Conservation (phyloP, 2,113 vertebrate species). For the Loxodonta africana region DNA sequence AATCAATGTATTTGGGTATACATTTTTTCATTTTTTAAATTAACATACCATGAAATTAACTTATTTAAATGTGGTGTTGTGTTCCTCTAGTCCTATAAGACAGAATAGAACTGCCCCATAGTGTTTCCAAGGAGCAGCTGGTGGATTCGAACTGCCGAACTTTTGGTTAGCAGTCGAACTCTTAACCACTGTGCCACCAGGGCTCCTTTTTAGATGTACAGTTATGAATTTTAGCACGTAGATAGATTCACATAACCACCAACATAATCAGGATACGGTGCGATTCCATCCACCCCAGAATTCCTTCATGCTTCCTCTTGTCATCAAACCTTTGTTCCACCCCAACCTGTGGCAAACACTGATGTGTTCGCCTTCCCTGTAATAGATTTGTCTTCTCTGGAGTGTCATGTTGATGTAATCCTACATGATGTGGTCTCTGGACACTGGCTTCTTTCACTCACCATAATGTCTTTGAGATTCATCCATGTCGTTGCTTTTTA, state of each 20-base stretch:
- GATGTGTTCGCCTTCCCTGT: background rate
- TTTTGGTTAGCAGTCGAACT: too few relatives aligned
- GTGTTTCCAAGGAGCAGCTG: too few relatives aligned
- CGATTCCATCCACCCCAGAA: background rate
- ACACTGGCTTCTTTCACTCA: background rate
- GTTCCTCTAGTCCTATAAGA: too few relatives aligned
- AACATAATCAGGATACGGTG: background rate
- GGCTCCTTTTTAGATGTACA: too few relatives aligned
- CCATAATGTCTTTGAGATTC: background rate
- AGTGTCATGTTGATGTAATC: background rate
- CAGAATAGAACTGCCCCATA: too few relatives aligned
- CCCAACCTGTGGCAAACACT: background rate
- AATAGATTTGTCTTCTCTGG: background rate
- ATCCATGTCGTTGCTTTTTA: background rate
- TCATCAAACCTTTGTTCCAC: background rate
- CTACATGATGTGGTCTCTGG: background rate
- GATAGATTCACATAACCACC: background rate
- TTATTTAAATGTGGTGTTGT: too few relatives aligned
- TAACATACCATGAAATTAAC: too few relatives aligned
- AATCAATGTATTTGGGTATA: too few relatives aligned
- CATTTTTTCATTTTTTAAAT: too few relatives aligned
- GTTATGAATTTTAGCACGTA: background rate
- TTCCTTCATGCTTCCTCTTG: background rate
- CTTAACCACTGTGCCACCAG: too few relatives aligned
- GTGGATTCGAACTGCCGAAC: too few relatives aligned